Percentiles rank a stretch among this genome's conserved stretches.
These are phyloP conservation scores for Trachelus stipa DNA, from an alignment of 2,888 invertebrate species.

Conservation along the genomic window DNA sequence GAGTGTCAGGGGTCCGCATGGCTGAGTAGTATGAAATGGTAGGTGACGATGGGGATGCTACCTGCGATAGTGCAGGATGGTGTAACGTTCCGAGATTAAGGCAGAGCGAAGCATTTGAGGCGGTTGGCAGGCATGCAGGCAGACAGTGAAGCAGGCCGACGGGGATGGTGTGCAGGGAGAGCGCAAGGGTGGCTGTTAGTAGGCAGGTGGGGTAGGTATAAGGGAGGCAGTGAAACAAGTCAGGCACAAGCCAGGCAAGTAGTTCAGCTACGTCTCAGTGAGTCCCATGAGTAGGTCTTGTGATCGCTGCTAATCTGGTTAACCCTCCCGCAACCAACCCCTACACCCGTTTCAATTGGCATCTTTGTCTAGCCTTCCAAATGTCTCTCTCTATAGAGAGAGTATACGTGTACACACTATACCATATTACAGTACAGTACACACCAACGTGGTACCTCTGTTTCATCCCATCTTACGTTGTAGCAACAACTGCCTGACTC, in stretches of 20 bases:
- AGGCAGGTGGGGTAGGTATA: background rate
- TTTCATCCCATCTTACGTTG: background rate
- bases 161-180: background rate
- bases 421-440: background rate
- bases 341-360: background rate
- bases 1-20: background rate
- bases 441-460: background rate
- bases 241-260: background rate
- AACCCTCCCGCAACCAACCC: slow-evolving; percentile 25
- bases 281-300: slow-evolving; percentile 19
- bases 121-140: background rate
- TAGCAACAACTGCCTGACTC: background rate
- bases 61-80: slow-evolving; percentile 1
- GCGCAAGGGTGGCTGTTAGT: background rate
- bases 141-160: background rate
- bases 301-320: slow-evolving; percentile 41
- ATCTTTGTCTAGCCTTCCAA: background rate
- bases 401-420: background rate
- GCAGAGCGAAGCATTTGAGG: slow-evolving; percentile 10
- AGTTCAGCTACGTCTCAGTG: slow-evolving; percentile 20
- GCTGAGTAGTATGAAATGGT: background rate
- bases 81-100: slow-evolving; percentile 6
- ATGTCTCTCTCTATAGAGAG: background rate
- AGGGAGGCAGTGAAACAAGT: background rate
- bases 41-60: background rate